Evolutionary conservation across 2,888 invertebrate genomes (phyloP).

Genomic region (Trichacis sp.): DNA sequence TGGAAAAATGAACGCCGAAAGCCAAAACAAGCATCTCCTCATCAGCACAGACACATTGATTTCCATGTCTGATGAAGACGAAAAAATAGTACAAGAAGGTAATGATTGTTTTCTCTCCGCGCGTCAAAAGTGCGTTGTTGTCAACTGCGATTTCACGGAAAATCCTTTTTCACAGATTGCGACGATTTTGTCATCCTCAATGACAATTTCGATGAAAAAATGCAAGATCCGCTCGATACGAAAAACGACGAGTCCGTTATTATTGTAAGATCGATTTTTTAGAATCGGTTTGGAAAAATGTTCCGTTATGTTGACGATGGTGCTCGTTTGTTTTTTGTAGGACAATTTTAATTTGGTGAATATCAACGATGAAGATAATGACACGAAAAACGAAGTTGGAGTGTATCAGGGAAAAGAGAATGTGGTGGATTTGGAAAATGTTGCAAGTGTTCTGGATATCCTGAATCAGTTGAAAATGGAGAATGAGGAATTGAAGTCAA

Average conservation of each 20-base stretch:
- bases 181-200: conserved; percentile 1
- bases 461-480: neutral
- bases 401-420: too few species aligned
- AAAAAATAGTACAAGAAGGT: neutral
- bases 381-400: neutral
- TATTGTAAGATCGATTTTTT: neutral
- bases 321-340: too few species aligned
- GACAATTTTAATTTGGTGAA: neutral
- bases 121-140: neutral
- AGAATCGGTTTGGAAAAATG: too few species aligned
- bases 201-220: neutral
- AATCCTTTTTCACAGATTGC: neutral
- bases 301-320: too few species aligned
- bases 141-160: neutral
- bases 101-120: neutral
- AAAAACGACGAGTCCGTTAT: neutral
- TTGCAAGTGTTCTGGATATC: neutral
- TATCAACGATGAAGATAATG: neutral
- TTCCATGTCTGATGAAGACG: conserved; percentile 1
- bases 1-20: neutral
- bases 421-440: too few species aligned
- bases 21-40: neutral
- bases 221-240: neutral
- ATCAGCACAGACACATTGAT: conserved; percentile 1
- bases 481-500: neutral